These are phyloP conservation scores for Muschampia plurimacula DNA, from an alignment of 2,888 invertebrate genomes.

Conservation along the genomic window DNA sequence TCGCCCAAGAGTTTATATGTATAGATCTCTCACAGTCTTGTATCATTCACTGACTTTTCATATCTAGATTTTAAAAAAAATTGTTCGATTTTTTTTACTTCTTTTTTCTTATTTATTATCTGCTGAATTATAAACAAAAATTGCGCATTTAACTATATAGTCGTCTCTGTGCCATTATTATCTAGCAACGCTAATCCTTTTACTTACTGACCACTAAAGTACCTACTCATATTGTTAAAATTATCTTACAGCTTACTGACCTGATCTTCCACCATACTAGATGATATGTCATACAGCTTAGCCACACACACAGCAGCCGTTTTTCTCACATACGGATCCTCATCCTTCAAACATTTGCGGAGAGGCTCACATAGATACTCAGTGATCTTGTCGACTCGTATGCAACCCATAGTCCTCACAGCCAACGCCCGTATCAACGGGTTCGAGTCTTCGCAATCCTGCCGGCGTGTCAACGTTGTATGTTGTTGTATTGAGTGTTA, in stretches of 20 bases:
- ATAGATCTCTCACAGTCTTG: no score
- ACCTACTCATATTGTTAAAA: background rate
- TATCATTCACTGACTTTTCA: no score
- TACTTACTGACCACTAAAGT: no score
- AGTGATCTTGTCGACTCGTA: slow-evolving; percentile 99
- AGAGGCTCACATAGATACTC: slow-evolving; percentile 99
- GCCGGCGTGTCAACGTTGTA: slow-evolving; percentile 55
- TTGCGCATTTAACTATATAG: no score
- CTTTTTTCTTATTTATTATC: no score
- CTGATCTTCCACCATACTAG: slow-evolving; percentile 88
- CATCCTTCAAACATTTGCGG: slow-evolving; percentile 97
- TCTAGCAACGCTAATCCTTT: no score
- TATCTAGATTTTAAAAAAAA: no score
- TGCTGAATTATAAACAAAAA: no score
- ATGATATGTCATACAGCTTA: slow-evolving; percentile 98
- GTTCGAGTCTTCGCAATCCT: slow-evolving; percentile 99
- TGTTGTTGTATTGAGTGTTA: slow-evolving; percentile 50
- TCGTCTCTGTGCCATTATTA: no score
- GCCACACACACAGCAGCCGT: slow-evolving; percentile 99
- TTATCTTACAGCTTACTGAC: slow-evolving; percentile 51
- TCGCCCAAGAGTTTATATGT: no score
- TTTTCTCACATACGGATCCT: slow-evolving; percentile 98
- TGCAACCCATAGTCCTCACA: slow-evolving; percentile 99
- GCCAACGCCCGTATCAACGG: slow-evolving; percentile 99
- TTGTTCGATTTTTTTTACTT: no score